Evolutionary conservation across 2,113 vertebrate genomes (phyloP), one percentile per base, ranked within the genome.

Genomic region (Polypterus senegalus): DNA sequence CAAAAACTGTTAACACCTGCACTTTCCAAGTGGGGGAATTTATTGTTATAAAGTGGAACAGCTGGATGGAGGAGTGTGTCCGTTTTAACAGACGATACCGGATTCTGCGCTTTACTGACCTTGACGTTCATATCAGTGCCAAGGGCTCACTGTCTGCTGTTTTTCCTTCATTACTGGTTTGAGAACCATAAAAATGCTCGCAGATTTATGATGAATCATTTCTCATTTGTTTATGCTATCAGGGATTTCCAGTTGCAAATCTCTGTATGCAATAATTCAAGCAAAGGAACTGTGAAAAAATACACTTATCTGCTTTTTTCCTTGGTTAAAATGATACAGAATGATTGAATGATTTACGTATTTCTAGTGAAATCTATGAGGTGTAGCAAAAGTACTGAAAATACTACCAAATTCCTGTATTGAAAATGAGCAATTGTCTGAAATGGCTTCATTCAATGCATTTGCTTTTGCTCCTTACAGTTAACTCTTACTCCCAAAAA

Each of bases 141-240:
- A 65, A 60, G 67, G 68, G 63, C 57, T 62, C 52, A 46, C 62
- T 62, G 45, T 70, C 61, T 69, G 57, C 57, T 69, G 57, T 67
- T 48, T 63, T 58, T 62, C 69, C 58, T 65, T 67, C 66, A 7
- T 75, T 65, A 69, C 60, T 63, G 74, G 68, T 73, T 71, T 61
- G 67, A 73, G 72, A 68, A 70, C 59, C 62, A 65, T 66, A 73
- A 76, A 68, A 62, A 67, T 63, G 69, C 69, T 66, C 65, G 27
- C 67, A 48, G 59, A 55, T 68, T 63, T 69, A 58, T 73, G 61
- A 57, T 63, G 71, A 73, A 68, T 69, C 70, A 69, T 58, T 67
- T 67, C 68, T 67, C 60, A 47, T 63, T 46, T 4, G 59, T 57
- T 63, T 65, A 66, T 72, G 66, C 59, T 65, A 64, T 72, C 59